Evolutionary conservation across 2,797 vertebrate species (phyloP), one percentile per base, ranked within the genome.

Genomic region (Amniataba percoides): DNA sequence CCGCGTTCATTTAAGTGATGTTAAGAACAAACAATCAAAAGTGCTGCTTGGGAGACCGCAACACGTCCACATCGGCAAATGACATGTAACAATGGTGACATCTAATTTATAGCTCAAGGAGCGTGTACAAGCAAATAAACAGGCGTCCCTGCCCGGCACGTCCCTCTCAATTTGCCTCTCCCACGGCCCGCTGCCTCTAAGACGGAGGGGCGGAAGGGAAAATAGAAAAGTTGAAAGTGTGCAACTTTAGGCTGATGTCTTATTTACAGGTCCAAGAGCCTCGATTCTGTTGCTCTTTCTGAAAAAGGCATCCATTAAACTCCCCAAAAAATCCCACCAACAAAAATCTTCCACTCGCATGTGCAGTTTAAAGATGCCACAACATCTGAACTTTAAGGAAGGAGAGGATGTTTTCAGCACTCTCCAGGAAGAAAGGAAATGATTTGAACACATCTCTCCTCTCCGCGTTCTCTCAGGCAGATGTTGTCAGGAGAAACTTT

Each of bases 61-160:
- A 79, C 83, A 72, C 81, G 73, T 85, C 72, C 74, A 62, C 80
- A 85, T 92, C 91, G 52, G 74, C 72, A 78, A 81, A 83, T 93
- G 93, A 95, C 92, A 92, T 88, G 89, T 61, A 94, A 86, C 92
- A 89, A 93, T 88, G 91, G 92, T 95, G 94, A 94, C 93, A 93
- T 94, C 89, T 92, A 90, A 95, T 95, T 94, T 94, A 93, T 91
- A 94, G 91, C 93, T 94, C 90, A 89, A 90, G 93, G 87, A 94
- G 88, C 69, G 48, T 31, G 87, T 91, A 93, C 92, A 94, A 95
- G 94, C 90, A 95, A 95, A 93, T 91, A 95, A 95, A 95, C 94
- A 94, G 92, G 85, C 88, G 87, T 83, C 87, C 80, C 83, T 65
- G 77, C 71, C 87, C 78, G 49, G 14, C 86, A 83, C 59, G 92